phyloP scores from a whole-genome alignment of 2,797 vertebrate genomes.

The Sebastes vulpes region DNA sequence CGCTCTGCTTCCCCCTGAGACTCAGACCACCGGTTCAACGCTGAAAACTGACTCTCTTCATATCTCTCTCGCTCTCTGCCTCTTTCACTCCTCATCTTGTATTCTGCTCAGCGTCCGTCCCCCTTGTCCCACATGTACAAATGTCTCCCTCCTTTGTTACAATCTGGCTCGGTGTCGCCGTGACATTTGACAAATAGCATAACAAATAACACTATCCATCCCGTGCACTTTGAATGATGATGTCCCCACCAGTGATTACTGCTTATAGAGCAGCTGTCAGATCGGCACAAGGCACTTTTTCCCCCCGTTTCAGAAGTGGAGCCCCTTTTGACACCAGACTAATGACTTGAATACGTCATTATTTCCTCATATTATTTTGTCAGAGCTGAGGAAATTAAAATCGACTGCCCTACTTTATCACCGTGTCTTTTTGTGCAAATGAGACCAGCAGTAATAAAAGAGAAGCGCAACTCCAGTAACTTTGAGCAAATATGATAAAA shows the following conservation, averaged over 20 bases:
- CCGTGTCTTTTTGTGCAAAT: conserved; percentile 30
- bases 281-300: conserved; percentile 7
- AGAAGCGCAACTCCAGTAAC: neutral
- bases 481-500: neutral
- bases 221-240: conserved; percentile 49
- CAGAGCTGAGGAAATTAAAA: conserved; percentile 71
- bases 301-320: neutral
- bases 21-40: conserved; percentile 34
- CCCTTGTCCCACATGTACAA: conserved; percentile 49
- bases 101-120: conserved; percentile 45
- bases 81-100: conserved; percentile 43
- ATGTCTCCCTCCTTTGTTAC: conserved; percentile 59
- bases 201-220: conserved; percentile 47
- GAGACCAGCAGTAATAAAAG: conserved; percentile 24
- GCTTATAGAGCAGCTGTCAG: conserved; percentile 38
- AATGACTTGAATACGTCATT: conserved; percentile 73
- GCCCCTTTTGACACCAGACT: conserved; percentile 39
- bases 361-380: conserved; percentile 63
- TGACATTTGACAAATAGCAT: conserved; percentile 72
- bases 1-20: conserved; percentile 53
- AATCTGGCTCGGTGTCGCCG: conserved; percentile 53
- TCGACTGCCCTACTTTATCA: conserved; percentile 70
- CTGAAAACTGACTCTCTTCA: conserved; percentile 27
- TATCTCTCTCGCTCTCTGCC: neutral
- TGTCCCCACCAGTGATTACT: conserved; percentile 41